Evolutionary conservation across 1,140 invertebrate genomes (phyloP).

Genomic region (Ephestia elutella): DNA sequence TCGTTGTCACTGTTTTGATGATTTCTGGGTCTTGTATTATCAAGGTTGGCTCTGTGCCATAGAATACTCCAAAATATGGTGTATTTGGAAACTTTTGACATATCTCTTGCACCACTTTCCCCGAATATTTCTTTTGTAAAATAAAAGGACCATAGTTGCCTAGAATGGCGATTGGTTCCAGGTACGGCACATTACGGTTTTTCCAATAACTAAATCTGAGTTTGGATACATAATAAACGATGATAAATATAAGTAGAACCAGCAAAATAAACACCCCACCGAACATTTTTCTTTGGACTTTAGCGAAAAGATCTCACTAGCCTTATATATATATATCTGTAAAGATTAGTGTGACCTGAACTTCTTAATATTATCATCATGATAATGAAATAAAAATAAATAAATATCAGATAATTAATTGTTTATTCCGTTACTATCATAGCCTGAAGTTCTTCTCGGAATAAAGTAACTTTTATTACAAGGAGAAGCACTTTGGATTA

Average conservation of each 20-base stretch:
- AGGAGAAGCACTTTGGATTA: too few species aligned
- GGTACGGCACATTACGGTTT: slow-evolving; percentile 40
- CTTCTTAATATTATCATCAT: too few species aligned
- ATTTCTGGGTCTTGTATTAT: slow-evolving; percentile 66
- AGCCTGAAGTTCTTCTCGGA: too few species aligned
- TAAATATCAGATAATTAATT: too few species aligned
- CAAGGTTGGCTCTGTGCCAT: slow-evolving; percentile 54
- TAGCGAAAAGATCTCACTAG: background rate
- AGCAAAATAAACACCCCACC: background rate
- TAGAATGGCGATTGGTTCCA: slow-evolving; percentile 44
- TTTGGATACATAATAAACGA: background rate
- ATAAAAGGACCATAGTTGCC: slow-evolving; percentile 58
- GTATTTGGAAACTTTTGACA: slow-evolving; percentile 39
- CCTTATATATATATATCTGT: background rate
- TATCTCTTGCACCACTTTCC: slow-evolving; percentile 23
- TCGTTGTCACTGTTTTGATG: slow-evolving; percentile 66
- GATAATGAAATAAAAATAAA: too few species aligned
- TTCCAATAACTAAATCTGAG: slow-evolving; percentile 54
- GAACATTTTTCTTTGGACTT: background rate
- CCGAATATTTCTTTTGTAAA: slow-evolving; percentile 30
- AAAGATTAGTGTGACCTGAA: too few species aligned
- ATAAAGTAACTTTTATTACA: too few species aligned
- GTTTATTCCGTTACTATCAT: too few species aligned
- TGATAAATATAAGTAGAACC: background rate
- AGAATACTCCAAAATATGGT: slow-evolving; percentile 57